Base-by-base conservation (phyloP, 2,888 invertebrate species). In the Periphyllus acericola region DNA sequence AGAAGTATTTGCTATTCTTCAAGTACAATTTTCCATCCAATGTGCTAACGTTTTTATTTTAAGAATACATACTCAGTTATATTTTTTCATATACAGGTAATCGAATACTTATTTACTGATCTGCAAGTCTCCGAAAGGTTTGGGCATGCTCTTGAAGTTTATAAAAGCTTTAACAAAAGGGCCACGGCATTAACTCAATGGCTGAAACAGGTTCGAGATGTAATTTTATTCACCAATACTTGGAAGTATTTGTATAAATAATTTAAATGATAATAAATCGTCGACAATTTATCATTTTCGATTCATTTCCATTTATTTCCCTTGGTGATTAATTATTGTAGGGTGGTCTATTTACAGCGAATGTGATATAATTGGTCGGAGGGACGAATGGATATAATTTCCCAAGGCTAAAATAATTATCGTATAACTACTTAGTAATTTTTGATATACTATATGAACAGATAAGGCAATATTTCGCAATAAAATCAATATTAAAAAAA, bases 91-190 rank as follows among this genome's bases (percentile, higher is more conserved):
- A 21, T 71, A 9, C 89, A 91, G 91, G 90, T 91, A 17, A 89
- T 91, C 25, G 91, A 91, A 66, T 91, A 91, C 89, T 89, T 91
- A 52, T 91, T 90, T 89, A 91, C 91, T 21, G 91, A 91, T 89
- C 90, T 91, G 88, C 90, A 91, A 89, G 90, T 91, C 19, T 89
- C 90, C 0, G 91, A 91, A 83, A 89, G 91, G 19, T 90, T 90
- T 89, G 90, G 88, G 32, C 91, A 91, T 83, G 91, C 90, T 6
- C 89, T 89, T 25, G 90, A 90, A 74, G 90, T 90, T 11, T 91
- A 91, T 89, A 89, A 89, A 75, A 91, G 90, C 83, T 91, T 91
- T 84, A 90, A 90, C 52, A 90, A 90, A 82, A 89, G 91, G 86
- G 90, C 90, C 2, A 75, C 89, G 3, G 90, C 90, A 34, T 89